Base-by-base conservation (phyloP, 2,113 vertebrate species). In the Rhadina sibilatrix region DNA sequence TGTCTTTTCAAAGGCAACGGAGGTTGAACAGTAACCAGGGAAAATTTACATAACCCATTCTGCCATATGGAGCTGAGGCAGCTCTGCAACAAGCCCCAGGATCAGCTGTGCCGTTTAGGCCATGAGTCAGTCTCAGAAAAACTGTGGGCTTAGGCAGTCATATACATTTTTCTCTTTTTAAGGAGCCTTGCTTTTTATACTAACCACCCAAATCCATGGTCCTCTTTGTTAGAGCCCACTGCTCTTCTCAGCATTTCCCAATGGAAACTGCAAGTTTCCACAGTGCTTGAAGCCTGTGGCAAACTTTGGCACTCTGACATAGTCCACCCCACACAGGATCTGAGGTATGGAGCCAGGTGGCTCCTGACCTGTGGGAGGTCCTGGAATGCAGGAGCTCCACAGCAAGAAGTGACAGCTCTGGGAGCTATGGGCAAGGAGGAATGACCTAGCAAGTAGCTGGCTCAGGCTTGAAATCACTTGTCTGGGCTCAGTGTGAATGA, bases 1-100 rank as follows among this genome's bases (percentile, higher is more conserved):
- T 86, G 92, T 95, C n/a, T 92, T 89, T 94, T 64, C 17, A 18
- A 93, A 92, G 37, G 82, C 76, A 88, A 60, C 9, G 78, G 76
- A 80, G 18, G 31, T 78, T 90, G 37, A 71, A 92, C 57, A 91
- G 92, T 47, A 66, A 54, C 15, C 25, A 50, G 8, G 37, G 60
- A 74, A 88, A 77, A 83, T 57, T 70, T 63, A 40, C 18, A 20
- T 86, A 77, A 88, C 52, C 33, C 23, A 56, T 93, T 85, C 60
- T 88, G 50, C 66, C 33, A 25, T 83, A 42, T 83, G 35, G 54
- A 81, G 66, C 54, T 9, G 7, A 37, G 24, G 61, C 72, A 87
- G 83, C 60, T 64, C 52, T 80, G 82, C 82, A 82, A 22, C 30
- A 74, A 93, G 47, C 40, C 33, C 23, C 56, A 47, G 60, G 64